Evolutionary conservation across 2,888 invertebrate species (phyloP).

Genomic region (Teinopalpus imperialis): DNA sequence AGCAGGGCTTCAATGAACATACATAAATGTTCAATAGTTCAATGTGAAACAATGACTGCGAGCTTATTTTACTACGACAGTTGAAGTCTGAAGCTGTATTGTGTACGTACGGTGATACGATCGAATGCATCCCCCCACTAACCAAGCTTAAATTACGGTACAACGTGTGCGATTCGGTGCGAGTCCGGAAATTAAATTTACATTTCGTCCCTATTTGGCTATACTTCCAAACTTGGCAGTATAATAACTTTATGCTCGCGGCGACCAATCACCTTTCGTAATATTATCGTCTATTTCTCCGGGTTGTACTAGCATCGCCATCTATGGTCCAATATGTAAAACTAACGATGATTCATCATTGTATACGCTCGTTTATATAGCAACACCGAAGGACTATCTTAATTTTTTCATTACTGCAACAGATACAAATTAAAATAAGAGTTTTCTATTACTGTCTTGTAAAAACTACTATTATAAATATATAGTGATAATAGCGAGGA

Average conservation of each 20-base stretch:
- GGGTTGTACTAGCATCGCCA: constrained; percentile 40
- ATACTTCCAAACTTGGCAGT: constrained; percentile 53
- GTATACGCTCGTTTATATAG: too few species aligned
- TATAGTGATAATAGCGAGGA: too few species aligned
- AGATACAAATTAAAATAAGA: too few species aligned
- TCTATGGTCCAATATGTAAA: constrained; percentile 36
- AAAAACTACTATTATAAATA: too few species aligned
- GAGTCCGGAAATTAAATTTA: constrained; percentile 43
- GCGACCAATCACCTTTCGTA: constrained; percentile 50
- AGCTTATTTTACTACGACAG: constrained; percentile 28
- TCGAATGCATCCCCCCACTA: constrained; percentile 32
- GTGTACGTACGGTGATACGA: constrained; percentile 29
- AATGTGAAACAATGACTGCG: constrained; percentile 26
- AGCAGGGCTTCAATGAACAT: constrained; percentile 29
- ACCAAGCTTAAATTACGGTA: constrained; percentile 31
- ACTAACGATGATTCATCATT: neutral
- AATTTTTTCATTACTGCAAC: too few species aligned
- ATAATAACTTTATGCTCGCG: constrained; percentile 44
- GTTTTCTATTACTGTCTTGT: too few species aligned
- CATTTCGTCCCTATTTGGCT: constrained; percentile 53
- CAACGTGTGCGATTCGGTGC: constrained; percentile 42
- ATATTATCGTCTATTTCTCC: constrained; percentile 31
- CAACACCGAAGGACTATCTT: too few species aligned
- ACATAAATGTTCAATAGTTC: constrained; percentile 27
- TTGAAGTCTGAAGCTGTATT: constrained; percentile 28